These are phyloP conservation scores for Myoxocephalus aenaeus DNA, from an alignment of 2,797 vertebrate genomes.

Conservation along the genomic window DNA sequence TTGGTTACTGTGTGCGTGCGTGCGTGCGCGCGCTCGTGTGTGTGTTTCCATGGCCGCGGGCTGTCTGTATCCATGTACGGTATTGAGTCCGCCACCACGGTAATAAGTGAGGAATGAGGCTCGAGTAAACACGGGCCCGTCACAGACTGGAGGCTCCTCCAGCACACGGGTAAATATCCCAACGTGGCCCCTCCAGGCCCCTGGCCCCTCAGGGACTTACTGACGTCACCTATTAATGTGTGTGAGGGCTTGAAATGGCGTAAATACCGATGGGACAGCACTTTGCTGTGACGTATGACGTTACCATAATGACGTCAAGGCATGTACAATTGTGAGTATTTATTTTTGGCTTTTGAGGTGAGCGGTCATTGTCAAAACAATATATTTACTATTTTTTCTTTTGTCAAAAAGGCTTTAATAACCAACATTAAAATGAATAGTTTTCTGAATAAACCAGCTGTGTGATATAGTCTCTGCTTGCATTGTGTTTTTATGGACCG, in stretches of 20 bases:
- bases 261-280: not conserved
- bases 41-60: slow-evolving; percentile 42
- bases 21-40: slow-evolving; percentile 1
- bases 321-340: not conserved
- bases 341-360: not conserved
- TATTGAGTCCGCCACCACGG: slow-evolving; percentile 51
- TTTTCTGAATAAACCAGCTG: not conserved
- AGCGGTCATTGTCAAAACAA: not conserved
- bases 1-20: not conserved
- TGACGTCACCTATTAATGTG: not conserved
- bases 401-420: not conserved
- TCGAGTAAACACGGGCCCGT: slow-evolving; percentile 47
- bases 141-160: not conserved
- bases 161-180: not conserved
- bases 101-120: slow-evolving; percentile 73
- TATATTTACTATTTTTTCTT: not conserved
- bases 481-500: too few species aligned
- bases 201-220: not conserved
- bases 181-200: too few species aligned
- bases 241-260: not conserved
- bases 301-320: not conserved
- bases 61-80: slow-evolving; percentile 77
- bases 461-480: not conserved
- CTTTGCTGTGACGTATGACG: not conserved
- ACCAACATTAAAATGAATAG: not conserved